These are phyloP conservation scores for Agrilus mali DNA, from an alignment of 2,888 invertebrate genomes.

Conservation along the genomic window DNA sequence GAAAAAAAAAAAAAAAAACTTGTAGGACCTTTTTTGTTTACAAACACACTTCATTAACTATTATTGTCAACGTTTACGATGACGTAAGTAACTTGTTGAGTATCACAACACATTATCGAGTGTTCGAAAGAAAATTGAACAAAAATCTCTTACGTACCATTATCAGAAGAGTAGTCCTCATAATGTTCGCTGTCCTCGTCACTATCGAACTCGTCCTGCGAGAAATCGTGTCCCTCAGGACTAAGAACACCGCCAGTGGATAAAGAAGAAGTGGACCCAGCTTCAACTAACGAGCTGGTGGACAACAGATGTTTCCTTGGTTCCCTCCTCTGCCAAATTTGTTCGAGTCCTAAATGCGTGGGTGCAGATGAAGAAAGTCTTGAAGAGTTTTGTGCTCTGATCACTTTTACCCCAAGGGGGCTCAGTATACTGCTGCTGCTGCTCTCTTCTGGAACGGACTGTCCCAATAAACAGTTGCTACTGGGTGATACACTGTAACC, in stretches of 20 bases:
- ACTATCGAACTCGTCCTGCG: constrained; percentile 75
- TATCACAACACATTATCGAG: neutral
- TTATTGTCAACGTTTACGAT: no score
- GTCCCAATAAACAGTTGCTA: constrained; percentile 45
- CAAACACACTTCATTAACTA: no score
- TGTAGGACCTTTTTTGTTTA: no score
- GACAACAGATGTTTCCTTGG: constrained; percentile 76
- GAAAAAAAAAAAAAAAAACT: constrained; percentile 11
- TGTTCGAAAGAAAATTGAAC: neutral
- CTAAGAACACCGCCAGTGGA: constrained; percentile 74
- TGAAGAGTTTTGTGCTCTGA: constrained; percentile 33
- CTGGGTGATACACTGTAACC: constrained; percentile 35
- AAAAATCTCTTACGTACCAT: constrained; percentile 36
- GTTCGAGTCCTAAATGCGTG: constrained; percentile 68
- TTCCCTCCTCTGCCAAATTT: constrained; percentile 77
- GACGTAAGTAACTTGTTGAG: no score
- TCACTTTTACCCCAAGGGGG: neutral
- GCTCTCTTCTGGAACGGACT: constrained; percentile 48
- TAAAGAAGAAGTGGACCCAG: constrained; percentile 70
- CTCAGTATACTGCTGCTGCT: constrained; percentile 27
- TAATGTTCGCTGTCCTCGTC: constrained; percentile 79
- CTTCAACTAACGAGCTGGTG: constrained; percentile 74
- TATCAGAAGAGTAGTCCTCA: constrained; percentile 76
- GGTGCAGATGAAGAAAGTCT: constrained; percentile 80
- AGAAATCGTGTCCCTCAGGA: constrained; percentile 66